Evolutionary conservation across 1,140 invertebrate species (phyloP).

Genomic region (Archivesica marissinica): DNA sequence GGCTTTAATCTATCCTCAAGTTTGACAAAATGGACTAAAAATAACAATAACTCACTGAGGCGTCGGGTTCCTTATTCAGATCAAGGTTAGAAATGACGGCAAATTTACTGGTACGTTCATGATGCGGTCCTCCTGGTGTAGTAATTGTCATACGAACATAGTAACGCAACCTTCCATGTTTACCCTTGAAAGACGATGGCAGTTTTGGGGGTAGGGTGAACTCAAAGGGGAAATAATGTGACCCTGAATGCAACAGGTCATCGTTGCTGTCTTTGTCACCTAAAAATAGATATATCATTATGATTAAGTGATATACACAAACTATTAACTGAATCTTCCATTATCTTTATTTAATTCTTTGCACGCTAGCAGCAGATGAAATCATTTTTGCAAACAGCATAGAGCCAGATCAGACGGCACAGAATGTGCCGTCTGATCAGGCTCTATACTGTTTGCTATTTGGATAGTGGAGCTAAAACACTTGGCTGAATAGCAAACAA

Average conservation of each 20-base stretch:
- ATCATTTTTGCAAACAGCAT: too few species aligned
- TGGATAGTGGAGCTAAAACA: too few species aligned
- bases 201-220: conserved; percentile 77
- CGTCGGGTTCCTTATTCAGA: conserved; percentile 78
- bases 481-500: too few species aligned
- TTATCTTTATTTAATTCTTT: too few species aligned
- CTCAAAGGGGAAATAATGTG: conserved; percentile 82
- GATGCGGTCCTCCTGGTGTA: conserved; percentile 77
- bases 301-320: neutral
- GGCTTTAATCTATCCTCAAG: too few species aligned
- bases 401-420: too few species aligned
- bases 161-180: conserved; percentile 81
- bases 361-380: too few species aligned
- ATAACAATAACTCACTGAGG: conserved; percentile 79
- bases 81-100: conserved; percentile 79
- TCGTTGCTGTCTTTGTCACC: conserved; percentile 79
- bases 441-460: too few species aligned
- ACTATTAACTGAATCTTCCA: neutral
- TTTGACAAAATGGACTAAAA: too few species aligned
- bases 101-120: conserved; percentile 80
- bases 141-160: conserved; percentile 79
- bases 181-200: conserved; percentile 81
- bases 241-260: conserved; percentile 77
- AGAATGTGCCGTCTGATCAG: too few species aligned
- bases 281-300: conserved; percentile 67